phyloP scores from a whole-genome alignment of 2,113 vertebrate species.

The Macrotis lagotis region DNA sequence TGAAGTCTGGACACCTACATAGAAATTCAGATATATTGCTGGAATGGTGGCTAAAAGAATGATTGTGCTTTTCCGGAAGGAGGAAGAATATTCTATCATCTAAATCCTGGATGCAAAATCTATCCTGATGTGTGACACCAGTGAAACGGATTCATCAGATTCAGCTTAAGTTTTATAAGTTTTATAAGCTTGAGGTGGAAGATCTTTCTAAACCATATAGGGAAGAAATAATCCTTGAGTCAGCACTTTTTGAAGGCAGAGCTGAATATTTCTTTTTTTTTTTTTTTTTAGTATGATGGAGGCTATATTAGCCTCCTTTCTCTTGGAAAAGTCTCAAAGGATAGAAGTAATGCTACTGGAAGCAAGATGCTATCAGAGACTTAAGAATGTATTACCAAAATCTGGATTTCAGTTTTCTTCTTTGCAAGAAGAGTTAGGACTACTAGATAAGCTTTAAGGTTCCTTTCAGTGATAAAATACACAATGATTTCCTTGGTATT shows the following conservation, averaged over 20 bases:
- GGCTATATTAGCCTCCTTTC: neutral
- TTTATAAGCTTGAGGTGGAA: conserved; percentile 14
- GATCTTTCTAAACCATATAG: conserved; percentile 25
- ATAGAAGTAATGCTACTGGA: neutral
- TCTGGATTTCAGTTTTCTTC: neutral
- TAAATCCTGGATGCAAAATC: neutral
- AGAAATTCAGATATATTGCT: conserved; percentile 51
- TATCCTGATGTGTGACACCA: neutral
- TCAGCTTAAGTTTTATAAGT: conserved; percentile 28
- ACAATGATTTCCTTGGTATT: neutral
- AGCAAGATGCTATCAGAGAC: conserved; percentile 12
- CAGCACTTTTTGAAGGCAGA: neutral
- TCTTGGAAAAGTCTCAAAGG: conserved; percentile 7
- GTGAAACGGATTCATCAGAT: conserved; percentile 20
- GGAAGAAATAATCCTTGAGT: conserved; percentile 27
- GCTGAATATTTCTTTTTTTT: neutral
- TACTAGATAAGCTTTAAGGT: neutral
- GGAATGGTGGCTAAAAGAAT: conserved; percentile 39
- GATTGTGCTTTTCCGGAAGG: neutral
- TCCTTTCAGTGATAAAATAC: neutral
- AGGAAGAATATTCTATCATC: neutral
- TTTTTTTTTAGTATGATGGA: neutral
- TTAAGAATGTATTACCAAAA: neutral
- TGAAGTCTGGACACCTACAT: conserved; percentile 8
- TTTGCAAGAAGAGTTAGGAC: neutral